Evolutionary conservation across 1,140 invertebrate species (phyloP).

Genomic region (Aphis craccivora): DNA sequence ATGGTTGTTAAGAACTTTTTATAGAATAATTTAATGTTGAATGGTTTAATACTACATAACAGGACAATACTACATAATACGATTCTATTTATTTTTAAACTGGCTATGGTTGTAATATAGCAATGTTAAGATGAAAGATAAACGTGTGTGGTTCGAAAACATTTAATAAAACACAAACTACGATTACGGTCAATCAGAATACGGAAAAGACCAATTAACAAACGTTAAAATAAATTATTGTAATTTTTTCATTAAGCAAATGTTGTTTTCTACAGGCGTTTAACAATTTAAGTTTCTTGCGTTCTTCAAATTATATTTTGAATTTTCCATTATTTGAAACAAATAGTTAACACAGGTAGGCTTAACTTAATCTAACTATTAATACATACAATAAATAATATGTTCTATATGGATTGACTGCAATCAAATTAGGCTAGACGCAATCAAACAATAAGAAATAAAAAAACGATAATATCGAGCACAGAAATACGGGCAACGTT

Average conservation of each 20-base stretch:
- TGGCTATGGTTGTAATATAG: background rate
- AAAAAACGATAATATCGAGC: background rate
- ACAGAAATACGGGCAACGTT: background rate
- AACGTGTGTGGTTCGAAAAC: conserved; percentile 3
- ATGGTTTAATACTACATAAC: background rate
- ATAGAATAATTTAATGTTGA: background rate
- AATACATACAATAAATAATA: background rate
- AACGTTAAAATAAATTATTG: conserved; percentile 30
- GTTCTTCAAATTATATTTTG: background rate
- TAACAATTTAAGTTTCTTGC: background rate
- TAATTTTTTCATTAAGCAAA: conserved; percentile 28
- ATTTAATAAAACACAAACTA: conserved; percentile 25
- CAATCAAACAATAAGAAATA: background rate
- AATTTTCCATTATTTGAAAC: background rate
- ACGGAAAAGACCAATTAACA: conserved; percentile 43
- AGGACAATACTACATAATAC: background rate
- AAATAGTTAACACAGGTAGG: background rate
- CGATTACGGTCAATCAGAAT: background rate
- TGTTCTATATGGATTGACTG: background rate
- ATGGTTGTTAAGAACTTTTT: background rate
- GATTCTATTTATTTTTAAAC: background rate
- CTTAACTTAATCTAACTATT: background rate
- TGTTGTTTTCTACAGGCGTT: background rate
- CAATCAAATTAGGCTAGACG: background rate
- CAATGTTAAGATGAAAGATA: background rate